Base-by-base conservation (phyloP, 1,140 invertebrate species). In the Eurytemora carolleeae region DNA sequence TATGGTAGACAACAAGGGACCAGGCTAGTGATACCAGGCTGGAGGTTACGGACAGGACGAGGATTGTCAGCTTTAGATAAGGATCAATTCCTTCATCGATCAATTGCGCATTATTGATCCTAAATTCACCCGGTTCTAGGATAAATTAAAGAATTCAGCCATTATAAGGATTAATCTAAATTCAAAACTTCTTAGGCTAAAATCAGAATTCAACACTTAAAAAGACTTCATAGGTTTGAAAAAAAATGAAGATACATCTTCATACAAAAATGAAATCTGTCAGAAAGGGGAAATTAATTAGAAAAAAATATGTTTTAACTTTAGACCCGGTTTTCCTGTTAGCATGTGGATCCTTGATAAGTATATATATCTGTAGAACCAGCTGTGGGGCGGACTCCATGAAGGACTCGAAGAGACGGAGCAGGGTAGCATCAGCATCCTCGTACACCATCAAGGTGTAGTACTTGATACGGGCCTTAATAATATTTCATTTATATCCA, bases 321-420 rank as follows among this genome's bases (percentile, higher is more conserved):
- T 63, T 58, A 23, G 24, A 19, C 18, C 24, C 44, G n/a, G 53
- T 57, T 18, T 20, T 20, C 20, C 53, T 19, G 19, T 22, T 59
- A 21, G 54, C 52, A 53, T 52, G 24, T 55, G 77, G 67, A 67
- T 77, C 70, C 63, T 74, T 69, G 79, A 72, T 67, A 79, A 77
- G 64, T 81, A 81, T 67, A 79, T 82, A 77, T 24, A 88, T 74
- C 72, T 90, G 87, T 61, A 91, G 72, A 52, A 89, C 82, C 66
- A 88, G 81, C 69, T 91, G 87, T 3, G 87, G 87, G 0, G 86
- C 87, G 17, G 86, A 80, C 75, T 94, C 88, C 63, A 92, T 76
- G 71, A 90, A 93, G 70, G 84, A 87, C 73, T 94, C 88, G 70
- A 92, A 83, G 57, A 92, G 80, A 67, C 87, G 74, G 58, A 94